These are phyloP conservation scores for Monopis laevigella DNA, from an alignment of 2,888 invertebrate species.

Conservation along the genomic window DNA sequence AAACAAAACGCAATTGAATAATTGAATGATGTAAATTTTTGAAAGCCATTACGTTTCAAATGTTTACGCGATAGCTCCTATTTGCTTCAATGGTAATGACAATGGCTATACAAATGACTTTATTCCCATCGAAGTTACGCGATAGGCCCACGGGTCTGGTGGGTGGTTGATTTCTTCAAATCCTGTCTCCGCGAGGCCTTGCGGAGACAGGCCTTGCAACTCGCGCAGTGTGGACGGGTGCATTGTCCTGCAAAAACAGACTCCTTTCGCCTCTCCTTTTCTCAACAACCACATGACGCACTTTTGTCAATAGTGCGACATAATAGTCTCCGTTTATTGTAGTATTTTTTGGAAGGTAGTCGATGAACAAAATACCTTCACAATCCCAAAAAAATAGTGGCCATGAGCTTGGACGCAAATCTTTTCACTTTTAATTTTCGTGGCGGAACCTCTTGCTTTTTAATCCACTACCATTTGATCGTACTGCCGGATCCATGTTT, in stretches of 20 bases:
- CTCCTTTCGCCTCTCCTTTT: slow-evolving; percentile 13
- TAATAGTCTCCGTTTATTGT: no score
- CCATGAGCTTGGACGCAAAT: slow-evolving; percentile 13
- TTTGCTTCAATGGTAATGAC: no score
- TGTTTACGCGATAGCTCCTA: no score
- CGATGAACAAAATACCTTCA: slow-evolving; percentile 12
- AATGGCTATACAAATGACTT: no score
- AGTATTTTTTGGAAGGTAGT: no score
- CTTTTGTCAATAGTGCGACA: slow-evolving; percentile 12
- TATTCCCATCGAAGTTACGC: no score
- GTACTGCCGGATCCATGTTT: no score
- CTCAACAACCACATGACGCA: slow-evolving; percentile 14
- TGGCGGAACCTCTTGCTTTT: slow-evolving; percentile 11
- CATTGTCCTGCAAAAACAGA: slow-evolving; percentile 13
- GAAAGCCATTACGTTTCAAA: no score
- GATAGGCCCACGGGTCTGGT: no score
- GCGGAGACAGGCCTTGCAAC: slow-evolving; percentile 16
- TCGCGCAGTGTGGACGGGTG: slow-evolving; percentile 16
- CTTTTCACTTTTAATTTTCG: slow-evolving; percentile 12
- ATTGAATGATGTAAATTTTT: no score
- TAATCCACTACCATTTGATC: no score
- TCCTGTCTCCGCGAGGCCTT: slow-evolving; percentile 14
- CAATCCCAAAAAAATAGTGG: slow-evolving; percentile 15
- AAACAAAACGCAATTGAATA: no score
- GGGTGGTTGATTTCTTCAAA: slow-evolving; percentile 17